Evolutionary conservation across 2,888 invertebrate species (phyloP).

Genomic region (Steromphala cineraria): DNA sequence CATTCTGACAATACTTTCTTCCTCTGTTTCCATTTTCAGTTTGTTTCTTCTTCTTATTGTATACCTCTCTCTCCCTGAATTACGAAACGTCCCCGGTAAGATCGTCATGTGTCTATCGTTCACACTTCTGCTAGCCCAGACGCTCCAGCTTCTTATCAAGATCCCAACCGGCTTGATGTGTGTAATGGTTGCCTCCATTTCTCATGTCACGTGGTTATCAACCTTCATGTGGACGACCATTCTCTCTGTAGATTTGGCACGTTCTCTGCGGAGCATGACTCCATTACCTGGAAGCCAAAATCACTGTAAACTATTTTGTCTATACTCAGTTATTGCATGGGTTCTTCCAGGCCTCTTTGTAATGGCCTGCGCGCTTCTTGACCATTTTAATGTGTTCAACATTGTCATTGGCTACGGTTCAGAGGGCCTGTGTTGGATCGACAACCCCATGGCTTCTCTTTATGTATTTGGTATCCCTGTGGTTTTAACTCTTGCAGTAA

Average conservation of each 20-base stretch:
- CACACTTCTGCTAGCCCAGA: constrained; percentile 10
- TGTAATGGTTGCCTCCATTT: constrained; percentile 13
- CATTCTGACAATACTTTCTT: constrained; percentile 12
- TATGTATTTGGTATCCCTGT: constrained; percentile 29
- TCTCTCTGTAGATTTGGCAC: constrained; percentile 26
- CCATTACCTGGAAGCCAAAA: not conserved
- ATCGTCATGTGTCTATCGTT: constrained; percentile 24
- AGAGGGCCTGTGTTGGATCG: not conserved
- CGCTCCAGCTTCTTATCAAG: constrained; percentile 19
- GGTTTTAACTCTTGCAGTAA: constrained; percentile 25
- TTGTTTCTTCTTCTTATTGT: constrained; percentile 21
- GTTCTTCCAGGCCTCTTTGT: constrained; percentile 16
- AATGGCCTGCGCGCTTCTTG: not conserved
- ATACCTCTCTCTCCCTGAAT: constrained; percentile 18
- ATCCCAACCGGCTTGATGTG: not conserved
- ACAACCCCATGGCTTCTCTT: constrained; percentile 21
- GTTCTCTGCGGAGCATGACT: constrained; percentile 13
- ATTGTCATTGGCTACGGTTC: not conserved
- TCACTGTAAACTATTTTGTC: not conserved
- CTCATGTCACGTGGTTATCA: constrained; percentile 28
- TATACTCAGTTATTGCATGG: constrained; percentile 16
- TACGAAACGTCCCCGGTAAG: constrained; percentile 26
- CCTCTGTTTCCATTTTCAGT: constrained; percentile 21
- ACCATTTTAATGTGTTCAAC: not conserved
- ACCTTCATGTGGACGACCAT: constrained; percentile 30